Base-by-base conservation (phyloP, 2,113 vertebrate genomes). In the Arizona elegans region DNA sequence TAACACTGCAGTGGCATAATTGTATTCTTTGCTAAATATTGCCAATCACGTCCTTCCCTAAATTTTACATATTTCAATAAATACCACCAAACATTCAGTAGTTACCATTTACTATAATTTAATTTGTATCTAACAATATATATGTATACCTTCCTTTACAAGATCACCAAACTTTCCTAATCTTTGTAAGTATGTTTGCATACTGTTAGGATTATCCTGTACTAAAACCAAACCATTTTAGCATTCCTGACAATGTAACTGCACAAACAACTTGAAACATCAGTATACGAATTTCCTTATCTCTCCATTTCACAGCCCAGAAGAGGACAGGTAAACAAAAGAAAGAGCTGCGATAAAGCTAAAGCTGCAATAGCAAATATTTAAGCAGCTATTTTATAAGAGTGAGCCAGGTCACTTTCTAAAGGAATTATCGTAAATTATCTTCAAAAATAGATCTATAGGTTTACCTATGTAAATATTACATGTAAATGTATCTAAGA, bases 321-420 rank as follows among this genome's bases (percentile, higher is more conserved):
- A 91, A 97, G 96, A 97, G 95, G 93, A 93, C 96, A 97, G 96
- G 94, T 94, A 98, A 98, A 97, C 96, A 98, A 94, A 93, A 96
- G 97, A 96, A 94, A 97, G 96, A 96, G 93, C 96, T 90, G 93
- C 3, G 96, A 97, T 98, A 98, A 98, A 97, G 97, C 2, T 95
- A 95, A 96, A 96, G 97, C 95, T 93, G 94, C 96, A 92, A 92
- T 94, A 95, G 97, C 97, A 98, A 98, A 98, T 98, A 98, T 98
- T 98, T 97, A 98, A 97, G 97, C 96, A 95, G 91, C 93, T 95
- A 94, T 95, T 97, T 88, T 62, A 96, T 94, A 95, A 91, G 50
- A 38, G 91, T 7, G 47, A 96, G 92, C 23, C 47, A 94, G 95
- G 94, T 91, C 94, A 95, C 96, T 97, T 97, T 97, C 96, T 98